Evolutionary conservation across 2,797 vertebrate genomes (phyloP), one percentile per base, ranked within the genome.

Genomic region (Crotalus adamanteus): DNA sequence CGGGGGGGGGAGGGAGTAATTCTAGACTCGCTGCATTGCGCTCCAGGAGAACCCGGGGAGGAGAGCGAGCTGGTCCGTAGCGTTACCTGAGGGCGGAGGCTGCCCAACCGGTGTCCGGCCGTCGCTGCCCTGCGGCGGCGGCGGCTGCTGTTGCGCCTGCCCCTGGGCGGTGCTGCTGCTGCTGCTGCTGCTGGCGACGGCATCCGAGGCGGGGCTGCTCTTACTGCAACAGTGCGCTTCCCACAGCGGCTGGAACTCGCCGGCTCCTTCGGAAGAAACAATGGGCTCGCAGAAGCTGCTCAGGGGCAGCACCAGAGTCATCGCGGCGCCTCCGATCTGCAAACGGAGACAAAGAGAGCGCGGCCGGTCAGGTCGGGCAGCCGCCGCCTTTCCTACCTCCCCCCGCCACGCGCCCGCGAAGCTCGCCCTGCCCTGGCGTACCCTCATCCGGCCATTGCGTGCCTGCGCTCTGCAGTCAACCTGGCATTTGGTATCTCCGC

Each of bases 221-320:
- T 98, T 98, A 93, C 97, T 97, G 96, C 98, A 98, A 94, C 97
- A 98, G 96, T 98, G 98, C 2, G 98, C 97, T 94, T 99, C 98
- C 99, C 99, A 99, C 94, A 98, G 96, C 86, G 98, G 98, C 96
- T 98, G 98, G 97, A 98, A 98, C 59, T 98, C 97, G 73, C 98
- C 97, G 95, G 98, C 98, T 8, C 98, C 98, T 92, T 98, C 97
- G 95, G 98, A 98, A 78, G 97, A 97, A 97, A 97, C 97, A 96
- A 97, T 97, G 98, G 98, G 98, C 96, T 98, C 98, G 96, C 98
- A 98, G 96, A 99, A 98, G 96, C 98, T 98, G 98, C 99, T 99
- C 98, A 98, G 98, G 97, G 99, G 98, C 98, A 99, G 98, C 96
- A 99, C 98, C 95, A 99, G 98, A 98, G 99, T 99, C 99, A 99